Evolutionary conservation across 2,113 vertebrate genomes (phyloP).

Genomic region (Coryphaenoides rupestris): DNA sequence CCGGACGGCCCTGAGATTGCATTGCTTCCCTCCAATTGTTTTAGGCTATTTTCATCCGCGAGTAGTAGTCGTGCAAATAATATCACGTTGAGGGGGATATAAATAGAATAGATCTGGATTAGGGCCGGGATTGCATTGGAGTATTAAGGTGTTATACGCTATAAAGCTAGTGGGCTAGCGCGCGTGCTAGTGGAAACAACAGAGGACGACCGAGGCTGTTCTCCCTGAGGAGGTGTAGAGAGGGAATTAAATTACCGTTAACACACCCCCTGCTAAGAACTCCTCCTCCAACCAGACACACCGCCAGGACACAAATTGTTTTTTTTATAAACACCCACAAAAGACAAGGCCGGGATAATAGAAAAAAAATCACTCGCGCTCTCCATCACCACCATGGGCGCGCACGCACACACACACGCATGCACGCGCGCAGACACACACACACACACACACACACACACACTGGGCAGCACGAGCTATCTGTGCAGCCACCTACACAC

Average conservation of each 20-base stretch:
- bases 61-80: no score
- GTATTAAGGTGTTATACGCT: no score
- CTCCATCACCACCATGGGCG: no score
- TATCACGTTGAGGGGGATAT: no score
- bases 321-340: slow-evolving; percentile 23
- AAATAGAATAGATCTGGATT: no score
- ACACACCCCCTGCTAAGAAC: slow-evolving; percentile 20
- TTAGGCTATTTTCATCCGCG: no score
- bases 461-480: slow-evolving; percentile 16
- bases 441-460: background rate
- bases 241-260: slow-evolving; percentile 50
- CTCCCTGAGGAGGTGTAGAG: slow-evolving; percentile 1
- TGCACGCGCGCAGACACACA: slow-evolving; percentile 7
- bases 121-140: no score
- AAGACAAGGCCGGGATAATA: slow-evolving; percentile 21
- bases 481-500: background rate
- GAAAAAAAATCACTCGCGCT: slow-evolving; percentile 7
- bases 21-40: no score
- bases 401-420: background rate
- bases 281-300: slow-evolving; percentile 2
- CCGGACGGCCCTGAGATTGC: no score
- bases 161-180: no score
- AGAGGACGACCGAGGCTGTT: background rate
- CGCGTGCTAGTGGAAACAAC: background rate
- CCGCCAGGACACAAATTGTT: slow-evolving; percentile 24